Percentiles rank a stretch among this genome's conserved stretches.
These are phyloP conservation scores for Dermochelys coriacea DNA, from an alignment of 2,797 vertebrate species.

Conservation along the genomic window DNA sequence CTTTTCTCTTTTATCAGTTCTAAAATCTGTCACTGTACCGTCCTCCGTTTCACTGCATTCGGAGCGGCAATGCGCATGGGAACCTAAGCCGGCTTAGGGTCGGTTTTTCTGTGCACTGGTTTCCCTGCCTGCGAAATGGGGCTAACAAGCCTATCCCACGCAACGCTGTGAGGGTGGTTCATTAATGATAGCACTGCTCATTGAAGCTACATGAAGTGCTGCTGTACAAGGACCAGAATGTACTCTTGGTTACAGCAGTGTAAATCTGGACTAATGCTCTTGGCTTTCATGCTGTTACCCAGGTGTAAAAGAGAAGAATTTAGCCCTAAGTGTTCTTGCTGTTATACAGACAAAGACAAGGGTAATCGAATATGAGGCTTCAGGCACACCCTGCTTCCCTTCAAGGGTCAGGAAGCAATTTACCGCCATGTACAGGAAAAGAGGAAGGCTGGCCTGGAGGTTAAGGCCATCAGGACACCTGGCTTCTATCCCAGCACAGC, in stretches of 20 bases:
- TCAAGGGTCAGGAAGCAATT: background rate
- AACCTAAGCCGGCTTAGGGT: background rate
- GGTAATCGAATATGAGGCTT: fast-evolving
- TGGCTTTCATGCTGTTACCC: no score
- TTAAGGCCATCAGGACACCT: background rate
- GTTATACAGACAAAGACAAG: background rate
- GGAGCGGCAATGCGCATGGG: background rate
- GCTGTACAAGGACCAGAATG: background rate
- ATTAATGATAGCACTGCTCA: background rate
- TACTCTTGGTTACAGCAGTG: background rate
- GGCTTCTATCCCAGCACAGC: background rate
- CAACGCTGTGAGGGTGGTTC: background rate
- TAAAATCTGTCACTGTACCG: background rate
- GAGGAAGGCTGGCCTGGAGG: background rate
- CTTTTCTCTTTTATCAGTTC: background rate
- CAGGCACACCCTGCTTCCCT: fast-evolving
- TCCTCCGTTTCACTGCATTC: background rate
- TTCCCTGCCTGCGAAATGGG: background rate
- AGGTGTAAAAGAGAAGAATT: background rate
- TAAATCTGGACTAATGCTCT: no score
- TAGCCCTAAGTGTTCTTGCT: background rate
- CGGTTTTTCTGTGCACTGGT: background rate
- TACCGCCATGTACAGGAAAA: background rate
- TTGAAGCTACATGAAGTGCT: background rate
- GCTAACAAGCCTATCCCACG: background rate